A percentile compares a stretch with the other conserved stretches of the same genome.
Conservation (phyloP, 37 sponge, comb jelly and placozoan genomes). For the Beroe forskalii region DNA sequence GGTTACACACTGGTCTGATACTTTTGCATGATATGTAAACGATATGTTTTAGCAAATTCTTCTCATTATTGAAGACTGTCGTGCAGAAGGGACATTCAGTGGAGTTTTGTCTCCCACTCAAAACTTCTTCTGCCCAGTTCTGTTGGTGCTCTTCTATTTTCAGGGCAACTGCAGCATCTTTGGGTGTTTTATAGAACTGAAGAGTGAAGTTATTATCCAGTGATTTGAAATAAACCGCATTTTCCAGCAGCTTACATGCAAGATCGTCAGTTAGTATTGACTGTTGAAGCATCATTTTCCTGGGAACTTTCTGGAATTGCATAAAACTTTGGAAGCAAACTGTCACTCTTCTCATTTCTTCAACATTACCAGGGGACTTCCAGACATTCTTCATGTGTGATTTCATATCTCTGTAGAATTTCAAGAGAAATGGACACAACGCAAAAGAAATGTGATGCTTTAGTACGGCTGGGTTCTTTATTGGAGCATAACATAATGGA, state of each 20-base stretch:
- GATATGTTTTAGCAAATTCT: conserved; percentile 40
- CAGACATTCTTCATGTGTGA: conserved; percentile 23
- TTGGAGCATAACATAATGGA: conserved; percentile 9
- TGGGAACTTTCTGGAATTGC: background rate
- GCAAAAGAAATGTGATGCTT: conserved; percentile 33
- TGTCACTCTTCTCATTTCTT: background rate
- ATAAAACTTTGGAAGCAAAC: conserved; percentile 21
- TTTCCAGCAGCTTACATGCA: conserved; percentile 8
- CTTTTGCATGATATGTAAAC: conserved; percentile 49
- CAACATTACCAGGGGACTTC: background rate
- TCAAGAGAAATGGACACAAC: conserved; percentile 20
- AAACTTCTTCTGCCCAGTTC: conserved; percentile 16
- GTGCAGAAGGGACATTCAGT: conserved; percentile 43
- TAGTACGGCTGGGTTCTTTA: background rate
- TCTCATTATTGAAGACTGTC: conserved; percentile 24
- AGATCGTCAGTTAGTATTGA: background rate
- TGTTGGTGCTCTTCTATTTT: conserved; percentile 41
- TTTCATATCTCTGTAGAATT: conserved; percentile 45
- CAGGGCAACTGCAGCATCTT: background rate
- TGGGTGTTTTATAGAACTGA: conserved; percentile 51
- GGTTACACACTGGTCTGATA: conserved; percentile 5
- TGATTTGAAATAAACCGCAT: conserved; percentile 41
- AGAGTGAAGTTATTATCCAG: conserved; percentile 16
- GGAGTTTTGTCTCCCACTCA: background rate
- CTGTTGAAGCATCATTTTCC: conserved; percentile 12